A percentile compares a stretch with the other conserved stretches of the same genome.
These are phyloP conservation scores for Buphagus erythrorhynchus DNA, from an alignment of 2,797 vertebrate species.

Conservation along the genomic window DNA sequence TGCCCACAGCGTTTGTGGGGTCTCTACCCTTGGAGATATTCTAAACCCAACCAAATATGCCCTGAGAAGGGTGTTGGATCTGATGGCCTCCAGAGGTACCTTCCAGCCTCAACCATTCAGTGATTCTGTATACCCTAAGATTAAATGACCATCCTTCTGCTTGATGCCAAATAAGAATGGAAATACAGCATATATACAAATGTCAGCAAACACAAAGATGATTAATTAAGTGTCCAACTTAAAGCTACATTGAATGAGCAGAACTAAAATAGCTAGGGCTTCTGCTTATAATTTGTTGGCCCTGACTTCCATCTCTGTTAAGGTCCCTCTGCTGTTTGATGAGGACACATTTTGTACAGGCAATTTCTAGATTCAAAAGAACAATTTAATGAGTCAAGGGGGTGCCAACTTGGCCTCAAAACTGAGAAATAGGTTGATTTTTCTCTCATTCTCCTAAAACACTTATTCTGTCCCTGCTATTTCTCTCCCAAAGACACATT, in stretches of 20 bases:
- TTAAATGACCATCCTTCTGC: not conserved
- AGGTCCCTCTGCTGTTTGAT: not conserved
- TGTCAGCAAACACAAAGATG: not conserved
- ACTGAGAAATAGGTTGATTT: not conserved
- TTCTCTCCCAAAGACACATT: not conserved
- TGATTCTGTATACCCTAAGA: not conserved
- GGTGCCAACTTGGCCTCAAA: slow-evolving; percentile 19
- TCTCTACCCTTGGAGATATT: not conserved
- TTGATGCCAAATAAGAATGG: not conserved
- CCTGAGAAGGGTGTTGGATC: fast-evolving
- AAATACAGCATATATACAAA: not conserved
- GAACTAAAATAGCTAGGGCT: not conserved
- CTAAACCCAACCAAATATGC: not conserved
- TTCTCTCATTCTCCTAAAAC: slow-evolving; percentile 20
- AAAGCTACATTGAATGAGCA: not conserved
- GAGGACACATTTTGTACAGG: not conserved
- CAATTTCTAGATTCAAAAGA: slow-evolving; percentile 54
- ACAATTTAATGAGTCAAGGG: slow-evolving; percentile 22
- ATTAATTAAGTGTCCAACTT: not conserved
- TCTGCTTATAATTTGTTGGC: not conserved
- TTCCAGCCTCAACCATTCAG: not conserved
- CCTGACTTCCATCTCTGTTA: not conserved
- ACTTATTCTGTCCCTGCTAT: not conserved
- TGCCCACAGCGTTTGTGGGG: not conserved
- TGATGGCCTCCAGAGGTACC: not conserved